Percentiles rank a stretch among this genome's conserved stretches.
Conservation (phyloP, 2,113 vertebrate species). For the Dasyurus viverrinus region DNA sequence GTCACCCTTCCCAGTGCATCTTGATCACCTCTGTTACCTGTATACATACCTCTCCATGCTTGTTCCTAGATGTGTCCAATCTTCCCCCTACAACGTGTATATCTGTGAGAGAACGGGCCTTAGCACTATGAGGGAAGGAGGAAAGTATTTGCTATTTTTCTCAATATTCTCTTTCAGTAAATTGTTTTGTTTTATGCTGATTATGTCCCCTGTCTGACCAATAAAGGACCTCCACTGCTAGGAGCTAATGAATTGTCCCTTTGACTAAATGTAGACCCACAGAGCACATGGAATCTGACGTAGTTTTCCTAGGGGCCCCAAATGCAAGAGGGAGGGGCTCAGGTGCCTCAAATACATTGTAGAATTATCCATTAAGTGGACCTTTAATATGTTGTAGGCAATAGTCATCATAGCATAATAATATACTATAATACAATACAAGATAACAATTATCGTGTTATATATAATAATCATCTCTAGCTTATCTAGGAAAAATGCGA, state of each 20-base stretch:
- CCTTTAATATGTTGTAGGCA: too few relatives aligned
- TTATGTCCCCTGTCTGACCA: neutral
- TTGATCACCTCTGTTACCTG: neutral
- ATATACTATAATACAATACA: neutral
- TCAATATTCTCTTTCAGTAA: neutral
- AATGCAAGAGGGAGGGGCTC: neutral
- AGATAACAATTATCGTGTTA: neutral
- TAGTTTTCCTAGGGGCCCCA: neutral
- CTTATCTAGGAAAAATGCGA: neutral
- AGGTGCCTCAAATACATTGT: neutral
- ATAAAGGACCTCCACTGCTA: neutral
- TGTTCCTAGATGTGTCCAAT: neutral
- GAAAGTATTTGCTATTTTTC: neutral
- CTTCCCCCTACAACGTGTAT: neutral
- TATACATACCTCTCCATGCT: neutral
- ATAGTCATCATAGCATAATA: neutral
- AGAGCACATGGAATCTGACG: neutral
- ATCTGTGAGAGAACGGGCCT: neutral
- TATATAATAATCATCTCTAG: neutral
- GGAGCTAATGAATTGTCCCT: neutral
- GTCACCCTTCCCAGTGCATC: neutral
- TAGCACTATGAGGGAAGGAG: neutral
- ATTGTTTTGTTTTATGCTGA: neutral
- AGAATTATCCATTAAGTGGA: neutral
- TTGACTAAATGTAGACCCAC: neutral